A percentile compares a stretch with the other conserved stretches of the same genome.
Evolutionary conservation across 2,888 invertebrate genomes (phyloP).

Genomic region (Iselma pallidipennis): DNA sequence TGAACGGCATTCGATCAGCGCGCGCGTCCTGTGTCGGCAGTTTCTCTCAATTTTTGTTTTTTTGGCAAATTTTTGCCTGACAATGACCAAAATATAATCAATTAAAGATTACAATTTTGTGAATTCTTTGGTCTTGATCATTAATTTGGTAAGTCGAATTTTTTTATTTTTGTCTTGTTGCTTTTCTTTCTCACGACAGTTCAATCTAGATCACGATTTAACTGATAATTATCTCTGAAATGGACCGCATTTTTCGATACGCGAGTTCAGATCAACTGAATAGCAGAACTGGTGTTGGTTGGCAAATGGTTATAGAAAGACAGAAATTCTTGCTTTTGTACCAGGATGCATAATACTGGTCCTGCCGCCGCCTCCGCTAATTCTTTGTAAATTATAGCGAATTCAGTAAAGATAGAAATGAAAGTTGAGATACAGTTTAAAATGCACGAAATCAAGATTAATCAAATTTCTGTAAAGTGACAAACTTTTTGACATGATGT

Average conservation of each 20-base stretch:
- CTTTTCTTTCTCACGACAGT: too few relatives aligned
- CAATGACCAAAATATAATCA: background rate
- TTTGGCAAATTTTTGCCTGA: background rate
- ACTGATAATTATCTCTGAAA: background rate
- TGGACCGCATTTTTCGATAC: background rate
- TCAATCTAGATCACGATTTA: background rate
- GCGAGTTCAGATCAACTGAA: background rate
- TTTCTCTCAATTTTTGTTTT: background rate
- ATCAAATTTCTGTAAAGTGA: too few relatives aligned
- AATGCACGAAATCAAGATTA: background rate
- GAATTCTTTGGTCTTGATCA: background rate
- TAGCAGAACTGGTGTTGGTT: background rate
- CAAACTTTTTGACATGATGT: background rate
- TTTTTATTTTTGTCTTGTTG: background rate
- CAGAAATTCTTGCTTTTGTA: too few relatives aligned
- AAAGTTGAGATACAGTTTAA: too few relatives aligned
- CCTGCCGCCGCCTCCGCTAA: too few relatives aligned
- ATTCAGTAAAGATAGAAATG: too few relatives aligned
- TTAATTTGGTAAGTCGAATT: background rate
- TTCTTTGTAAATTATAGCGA: too few relatives aligned
- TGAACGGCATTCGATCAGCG: conserved; percentile 35
- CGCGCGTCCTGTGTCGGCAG: conserved; percentile 36
- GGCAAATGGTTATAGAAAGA: too few relatives aligned
- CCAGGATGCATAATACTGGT: too few relatives aligned
- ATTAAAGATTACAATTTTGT: background rate